These are phyloP conservation scores for Scrobipalpa atriplicella DNA, from an alignment of 2,888 invertebrate species.

Conservation along the genomic window DNA sequence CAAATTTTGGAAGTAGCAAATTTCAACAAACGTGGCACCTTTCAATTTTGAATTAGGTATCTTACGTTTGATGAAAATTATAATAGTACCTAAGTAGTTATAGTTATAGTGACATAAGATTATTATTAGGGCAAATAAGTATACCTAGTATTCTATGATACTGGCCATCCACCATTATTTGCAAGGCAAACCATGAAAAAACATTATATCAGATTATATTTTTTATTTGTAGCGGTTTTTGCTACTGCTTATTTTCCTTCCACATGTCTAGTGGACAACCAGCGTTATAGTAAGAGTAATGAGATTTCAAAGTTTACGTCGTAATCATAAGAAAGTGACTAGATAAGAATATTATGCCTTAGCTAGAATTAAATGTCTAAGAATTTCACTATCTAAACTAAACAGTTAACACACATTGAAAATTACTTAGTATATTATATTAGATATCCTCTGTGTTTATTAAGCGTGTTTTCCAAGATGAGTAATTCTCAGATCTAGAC, in stretches of 20 bases:
- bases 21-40: neutral
- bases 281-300: neutral
- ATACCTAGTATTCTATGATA: too few species aligned
- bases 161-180: too few species aligned
- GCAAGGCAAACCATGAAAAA: too few species aligned
- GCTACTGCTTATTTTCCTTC: too few species aligned
- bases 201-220: too few species aligned
- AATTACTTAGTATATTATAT: neutral
- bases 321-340: constrained; percentile 1
- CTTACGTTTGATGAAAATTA: neutral
- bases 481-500: neutral
- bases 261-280: too few species aligned
- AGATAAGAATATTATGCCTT: neutral
- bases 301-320: neutral
- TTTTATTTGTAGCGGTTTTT: too few species aligned
- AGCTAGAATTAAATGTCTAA: neutral
- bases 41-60: neutral
- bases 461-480: too few species aligned
- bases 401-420: neutral
- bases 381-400: neutral
- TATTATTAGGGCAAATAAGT: too few species aligned
- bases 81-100: too few species aligned
- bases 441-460: neutral
- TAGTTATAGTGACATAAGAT: too few species aligned
- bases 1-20: neutral